A percentile compares a stretch with the other conserved stretches of the same genome.
These are phyloP conservation scores for Epinephelus moara DNA, from an alignment of 2,113 vertebrate genomes.

Conservation along the genomic window DNA sequence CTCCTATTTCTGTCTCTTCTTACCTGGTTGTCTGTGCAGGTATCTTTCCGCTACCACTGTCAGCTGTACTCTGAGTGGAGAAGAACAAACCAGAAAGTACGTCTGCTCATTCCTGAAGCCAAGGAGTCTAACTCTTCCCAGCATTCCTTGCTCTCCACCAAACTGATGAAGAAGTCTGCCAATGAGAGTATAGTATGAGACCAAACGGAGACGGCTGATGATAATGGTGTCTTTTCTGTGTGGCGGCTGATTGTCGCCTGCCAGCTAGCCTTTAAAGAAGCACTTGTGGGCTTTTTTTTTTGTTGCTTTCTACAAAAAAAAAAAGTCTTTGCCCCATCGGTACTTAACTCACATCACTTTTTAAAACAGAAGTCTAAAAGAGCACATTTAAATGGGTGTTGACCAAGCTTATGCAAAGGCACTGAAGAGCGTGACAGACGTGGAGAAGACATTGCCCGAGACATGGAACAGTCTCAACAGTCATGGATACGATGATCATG, in stretches of 20 bases:
- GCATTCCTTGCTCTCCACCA: constrained; percentile 89
- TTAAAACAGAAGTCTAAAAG: background rate
- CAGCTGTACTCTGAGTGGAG: constrained; percentile 98
- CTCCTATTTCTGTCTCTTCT: background rate
- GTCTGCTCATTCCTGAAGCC: constrained; percentile 88
- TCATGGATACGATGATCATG: background rate
- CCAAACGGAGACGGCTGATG: background rate
- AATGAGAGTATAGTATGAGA: constrained; percentile 93
- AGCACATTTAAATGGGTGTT: constrained; percentile 7
- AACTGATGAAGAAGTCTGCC: constrained; percentile 89
- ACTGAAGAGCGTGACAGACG: constrained; percentile 4
- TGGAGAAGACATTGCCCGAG: constrained; percentile 3
- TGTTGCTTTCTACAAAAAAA: background rate
- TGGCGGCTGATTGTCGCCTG: constrained; percentile 41
- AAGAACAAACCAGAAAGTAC: constrained; percentile 95
- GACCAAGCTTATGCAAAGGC: constrained; percentile 46
- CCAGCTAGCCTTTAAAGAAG: constrained; percentile 58
- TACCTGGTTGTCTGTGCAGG: constrained; percentile 77
- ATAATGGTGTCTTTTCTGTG: constrained; percentile 34
- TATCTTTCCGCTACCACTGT: constrained; percentile 98
- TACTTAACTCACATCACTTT: constrained; percentile 45
- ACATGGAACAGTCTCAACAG: background rate
- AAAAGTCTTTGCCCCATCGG: constrained; percentile 49
- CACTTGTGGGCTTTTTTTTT: constrained; percentile 51
- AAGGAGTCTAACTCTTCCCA: constrained; percentile 85